A percentile compares a stretch with the other conserved stretches of the same genome.
Conservation (phyloP, 2,113 vertebrate genomes). For the Zosterops pallidus region DNA sequence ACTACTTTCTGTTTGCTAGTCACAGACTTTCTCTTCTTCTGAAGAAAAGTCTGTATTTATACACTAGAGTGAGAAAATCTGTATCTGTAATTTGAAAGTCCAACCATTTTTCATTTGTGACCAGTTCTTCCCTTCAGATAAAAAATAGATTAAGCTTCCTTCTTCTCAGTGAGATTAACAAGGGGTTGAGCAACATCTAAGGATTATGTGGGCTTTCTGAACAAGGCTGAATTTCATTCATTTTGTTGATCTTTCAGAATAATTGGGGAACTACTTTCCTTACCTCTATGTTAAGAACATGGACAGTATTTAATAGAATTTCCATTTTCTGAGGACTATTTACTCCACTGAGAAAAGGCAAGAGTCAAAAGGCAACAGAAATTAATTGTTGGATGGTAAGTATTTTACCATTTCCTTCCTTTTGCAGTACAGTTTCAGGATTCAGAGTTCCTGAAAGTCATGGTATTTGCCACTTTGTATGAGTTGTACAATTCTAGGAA, state of each 20-base stretch:
- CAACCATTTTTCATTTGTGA: not conserved
- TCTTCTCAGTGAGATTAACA: not conserved
- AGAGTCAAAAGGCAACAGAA: not conserved
- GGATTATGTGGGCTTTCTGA: not conserved
- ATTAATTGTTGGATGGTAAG: not conserved
- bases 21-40: not conserved
- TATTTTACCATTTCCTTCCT: not conserved
- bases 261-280: not conserved
- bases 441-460: not conserved
- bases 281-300: not conserved
- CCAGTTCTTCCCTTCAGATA: not conserved
- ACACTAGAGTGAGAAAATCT: not conserved
- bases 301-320: not conserved
- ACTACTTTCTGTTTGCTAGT: not conserved
- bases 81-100: not conserved
- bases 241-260: not conserved
- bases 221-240: not conserved
- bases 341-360: not conserved
- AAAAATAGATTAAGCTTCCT: not conserved
- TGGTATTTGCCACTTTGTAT: not conserved
- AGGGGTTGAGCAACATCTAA: rapidly evolving
- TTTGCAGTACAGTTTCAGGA: not conserved
- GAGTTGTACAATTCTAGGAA: not conserved
- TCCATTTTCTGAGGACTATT: not conserved
- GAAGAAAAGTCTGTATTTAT: not conserved